Base-by-base conservation (phyloP, 2,888 invertebrate genomes). In the Achlya flavicornis region DNA sequence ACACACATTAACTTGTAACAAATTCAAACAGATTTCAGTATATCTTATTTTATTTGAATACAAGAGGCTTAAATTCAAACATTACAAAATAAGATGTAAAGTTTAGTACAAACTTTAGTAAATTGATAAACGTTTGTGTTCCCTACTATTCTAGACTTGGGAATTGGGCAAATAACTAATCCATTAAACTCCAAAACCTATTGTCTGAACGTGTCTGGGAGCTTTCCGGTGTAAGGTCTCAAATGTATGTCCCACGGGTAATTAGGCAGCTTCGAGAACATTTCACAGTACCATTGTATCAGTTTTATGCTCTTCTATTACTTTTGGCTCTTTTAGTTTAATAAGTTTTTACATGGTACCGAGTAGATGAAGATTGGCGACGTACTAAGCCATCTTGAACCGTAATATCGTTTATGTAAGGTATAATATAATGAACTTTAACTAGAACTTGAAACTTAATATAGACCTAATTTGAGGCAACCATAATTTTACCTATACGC, bases 151-250 rank as follows among this genome's bases (percentile, higher is more conserved):
- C 58, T 16, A 38, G 35, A 38, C 35, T 16, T 53, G 16, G 16
- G 26, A 14, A 16, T 60, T 63, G 57, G 66, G 61, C 62, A 64
- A 65, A 69, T 53, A 53, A 53, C 70, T 74, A 72, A 70, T 72
- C 68, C 72, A 68, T 69, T 72, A 65, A 68, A 66, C 65, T 67
- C 69, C 57, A 19, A 26, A 41, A 19, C 62, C 57, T 53, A 72
- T 72, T 71, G 71, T 74, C 71, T 66, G 66, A 63, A 70, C 61
- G 65, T 68, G 64, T 67, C 73, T 64, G 68, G 61, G 53, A 53
- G 53, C 53, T 53, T 48, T 53, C 58, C 35, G 58, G 16, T 38
- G 35, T 10, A 4, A 38, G 16, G 38, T 59, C 58, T 19, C 12
- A 8, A 58, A 58, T 58, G 53, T 19, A 53, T n/a, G 53, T 16